phyloP scores from a whole-genome alignment of 2,113 vertebrate species.

The Hippocampus guttulatus region DNA sequence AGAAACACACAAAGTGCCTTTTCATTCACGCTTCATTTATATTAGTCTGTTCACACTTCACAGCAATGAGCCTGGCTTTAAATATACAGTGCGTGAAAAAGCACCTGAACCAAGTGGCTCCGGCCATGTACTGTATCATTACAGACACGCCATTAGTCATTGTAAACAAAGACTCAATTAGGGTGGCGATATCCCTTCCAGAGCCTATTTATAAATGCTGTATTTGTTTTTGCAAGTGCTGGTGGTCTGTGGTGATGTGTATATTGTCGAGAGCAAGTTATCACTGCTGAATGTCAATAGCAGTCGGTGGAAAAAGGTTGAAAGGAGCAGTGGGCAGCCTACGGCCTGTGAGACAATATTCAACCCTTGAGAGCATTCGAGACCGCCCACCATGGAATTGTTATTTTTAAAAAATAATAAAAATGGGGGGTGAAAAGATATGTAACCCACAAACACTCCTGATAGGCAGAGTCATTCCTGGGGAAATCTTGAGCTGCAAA shows the following conservation, averaged over 20 bases:
- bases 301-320: constrained; percentile 1
- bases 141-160: constrained; percentile 32
- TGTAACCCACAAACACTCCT: not conserved
- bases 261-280: constrained; percentile 9
- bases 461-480: not conserved
- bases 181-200: constrained; percentile 23
- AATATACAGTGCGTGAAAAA: not conserved
- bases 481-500: not conserved
- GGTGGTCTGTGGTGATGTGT: constrained; percentile 30
- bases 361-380: not conserved
- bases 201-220: constrained; percentile 20
- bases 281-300: constrained; percentile 5
- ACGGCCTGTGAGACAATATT: not conserved
- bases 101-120: not conserved
- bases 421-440: not conserved
- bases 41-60: not conserved
- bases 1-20: not conserved
- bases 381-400: not conserved
- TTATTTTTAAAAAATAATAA: not conserved
- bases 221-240: constrained; percentile 40
- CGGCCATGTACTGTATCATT: constrained; percentile 15
- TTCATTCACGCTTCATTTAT: constrained; percentile 6
- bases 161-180: constrained; percentile 41
- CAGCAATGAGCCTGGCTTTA: not conserved
- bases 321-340: not conserved